phyloP scores from a whole-genome alignment of 2,888 invertebrate species.

The Callyntrura guangdongensis region DNA sequence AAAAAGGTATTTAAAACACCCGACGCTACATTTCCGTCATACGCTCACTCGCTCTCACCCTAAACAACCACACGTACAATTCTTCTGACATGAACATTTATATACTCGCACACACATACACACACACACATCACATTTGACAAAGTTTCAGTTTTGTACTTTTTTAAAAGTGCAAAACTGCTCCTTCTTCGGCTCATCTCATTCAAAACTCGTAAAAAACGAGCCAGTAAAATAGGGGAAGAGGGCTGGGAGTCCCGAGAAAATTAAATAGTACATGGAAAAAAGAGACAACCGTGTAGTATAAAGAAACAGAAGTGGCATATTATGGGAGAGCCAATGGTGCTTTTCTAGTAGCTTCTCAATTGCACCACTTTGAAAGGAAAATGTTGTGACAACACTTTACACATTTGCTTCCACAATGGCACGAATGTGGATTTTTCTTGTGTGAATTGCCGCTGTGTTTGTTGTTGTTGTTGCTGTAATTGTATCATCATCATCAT shows the following conservation, averaged over 20 bases:
- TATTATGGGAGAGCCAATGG: background rate
- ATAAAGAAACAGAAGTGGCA: background rate
- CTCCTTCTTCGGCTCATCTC: slow-evolving; percentile 76
- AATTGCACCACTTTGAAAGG: slow-evolving; percentile 60
- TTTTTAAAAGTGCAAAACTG: slow-evolving; percentile 69
- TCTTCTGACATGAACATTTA: background rate
- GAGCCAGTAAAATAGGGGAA: slow-evolving; percentile 9
- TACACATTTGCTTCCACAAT: slow-evolving; percentile 67
- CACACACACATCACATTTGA: background rate
- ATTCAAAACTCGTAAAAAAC: slow-evolving; percentile 64
- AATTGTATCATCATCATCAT: slow-evolving; percentile 66
- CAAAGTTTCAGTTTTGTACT: slow-evolving; percentile 16
- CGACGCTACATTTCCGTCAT: slow-evolving; percentile 61
- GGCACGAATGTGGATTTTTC: slow-evolving; percentile 29
- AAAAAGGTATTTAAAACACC: slow-evolving; percentile 21
- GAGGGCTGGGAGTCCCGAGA: slow-evolving; percentile 33
- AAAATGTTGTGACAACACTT: slow-evolving; percentile 74
- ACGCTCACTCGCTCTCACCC: slow-evolving; percentile 7
- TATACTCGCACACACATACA: background rate
- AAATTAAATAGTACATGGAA: background rate
- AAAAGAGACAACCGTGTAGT: background rate
- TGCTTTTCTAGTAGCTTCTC: background rate
- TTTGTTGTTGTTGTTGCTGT: slow-evolving; percentile 65
- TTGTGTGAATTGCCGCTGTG: slow-evolving; percentile 38
- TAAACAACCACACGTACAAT: background rate